Base-by-base conservation (phyloP, 2,888 invertebrate genomes). In the Podabrus alpinus region DNA sequence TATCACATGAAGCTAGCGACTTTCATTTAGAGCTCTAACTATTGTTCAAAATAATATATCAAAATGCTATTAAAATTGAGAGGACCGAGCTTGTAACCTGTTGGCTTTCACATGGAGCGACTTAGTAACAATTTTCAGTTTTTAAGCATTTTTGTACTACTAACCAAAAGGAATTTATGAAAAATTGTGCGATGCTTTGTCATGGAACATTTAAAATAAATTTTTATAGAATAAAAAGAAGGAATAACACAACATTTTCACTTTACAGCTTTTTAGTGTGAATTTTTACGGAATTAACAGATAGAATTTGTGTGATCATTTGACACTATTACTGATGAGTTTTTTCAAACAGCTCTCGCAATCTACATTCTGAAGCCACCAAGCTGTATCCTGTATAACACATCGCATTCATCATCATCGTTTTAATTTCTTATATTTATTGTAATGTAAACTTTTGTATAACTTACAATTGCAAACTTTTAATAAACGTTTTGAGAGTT, bases 281-380 rank as follows among this genome's bases (percentile, higher is more conserved):
- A 69, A 73, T 73, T 69, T 62, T 13, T 59, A n/a, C 45, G 25
- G n/a, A 64, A 62, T 15, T 71, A 71, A 76, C 71, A 73, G 69
- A 75, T 71, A 71, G 24, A 59, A 71, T 59, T 69, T 68, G 45
- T 68, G 64, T 21, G 16, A 69, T 69, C 64, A 69, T 72, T 68
- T 77, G 66, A 66, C 62, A 62, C 66, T 64, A 75, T 72, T 75
- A 76, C 74, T 81, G 77, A 79, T 71, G 77, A 80, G 79, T 81
- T 82, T 83, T 64, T 84, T 82, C 79, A 80, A 83, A 82, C 84
- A 85, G 85, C 82, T 82, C 81, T 79, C 83, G 82, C 78, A 84
- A 84, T 76, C 75, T 82, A 78, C 81, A 83, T 77, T 82, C 80
- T 79, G 85, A 86, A 81, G 84, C 84, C 73, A 83, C 82, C 79